phyloP scores from a whole-genome alignment of 2,888 invertebrate species.

The Drosophila nr. perissopoda region DNA sequence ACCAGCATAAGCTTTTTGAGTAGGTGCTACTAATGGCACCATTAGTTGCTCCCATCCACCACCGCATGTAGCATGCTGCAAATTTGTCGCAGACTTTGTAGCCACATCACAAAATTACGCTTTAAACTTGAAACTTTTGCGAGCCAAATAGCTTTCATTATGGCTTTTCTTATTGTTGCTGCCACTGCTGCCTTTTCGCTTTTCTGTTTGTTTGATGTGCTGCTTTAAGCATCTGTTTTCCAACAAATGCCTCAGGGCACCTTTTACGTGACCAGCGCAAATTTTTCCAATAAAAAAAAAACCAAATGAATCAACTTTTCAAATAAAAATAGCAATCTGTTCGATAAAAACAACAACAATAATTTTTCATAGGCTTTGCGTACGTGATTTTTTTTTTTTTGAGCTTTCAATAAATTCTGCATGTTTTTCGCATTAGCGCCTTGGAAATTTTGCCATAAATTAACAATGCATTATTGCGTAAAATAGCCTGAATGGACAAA shows the following conservation, averaged over 20 bases:
- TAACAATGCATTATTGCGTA: constrained; percentile 36
- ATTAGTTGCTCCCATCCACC: constrained; percentile 52
- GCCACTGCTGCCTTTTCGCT: neutral
- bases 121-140: constrained; percentile 71
- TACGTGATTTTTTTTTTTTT: constrained; percentile 41
- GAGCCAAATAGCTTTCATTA: constrained; percentile 66
- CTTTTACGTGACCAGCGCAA: constrained; percentile 70
- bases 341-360: constrained; percentile 12
- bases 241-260: neutral
- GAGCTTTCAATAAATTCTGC: constrained; percentile 30
- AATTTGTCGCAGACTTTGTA: constrained; percentile 57
- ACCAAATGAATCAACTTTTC: constrained; percentile 73
- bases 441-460: constrained; percentile 46
- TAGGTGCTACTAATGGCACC: constrained; percentile 74
- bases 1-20: constrained; percentile 49
- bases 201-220: constrained; percentile 49
- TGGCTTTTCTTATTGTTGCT: constrained; percentile 50
- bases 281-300: constrained; percentile 57
- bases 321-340: constrained; percentile 71
- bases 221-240: constrained; percentile 58
- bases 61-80: neutral
- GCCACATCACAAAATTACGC: constrained; percentile 57
- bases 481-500: constrained; percentile 18
- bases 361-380: constrained; percentile 42
- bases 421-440: constrained; percentile 39